Evolutionary conservation across 2,888 invertebrate genomes (phyloP), one percentile per base, ranked within the genome.

Genomic region (Temnothorax rugatulus): DNA sequence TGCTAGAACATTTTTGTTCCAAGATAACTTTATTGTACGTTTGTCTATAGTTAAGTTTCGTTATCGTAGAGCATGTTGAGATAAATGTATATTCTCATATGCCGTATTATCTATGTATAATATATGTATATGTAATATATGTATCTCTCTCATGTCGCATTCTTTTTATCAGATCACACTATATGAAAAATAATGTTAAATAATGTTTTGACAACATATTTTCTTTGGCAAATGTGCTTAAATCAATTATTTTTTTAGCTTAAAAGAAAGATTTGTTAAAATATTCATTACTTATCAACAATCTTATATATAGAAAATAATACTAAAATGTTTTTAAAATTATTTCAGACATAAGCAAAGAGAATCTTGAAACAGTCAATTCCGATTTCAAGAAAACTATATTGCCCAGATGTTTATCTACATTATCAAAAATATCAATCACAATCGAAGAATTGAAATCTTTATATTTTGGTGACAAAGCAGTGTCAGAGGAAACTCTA

Each of bases 381-480:
- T 38, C 21, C 0, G 52, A 90, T 18, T 89, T 92, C 34, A 83
- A 84, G 4, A n/a, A n/a, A 0, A 1, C 76, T 7, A 3, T 91
- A 5, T 54, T 85, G 2, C 75, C 81, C 3, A 47, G 41, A 1
- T 4, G 59, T 4, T 8, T 66, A 29, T 9, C 4, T 0, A 15
- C 3, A 1, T 1, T 88, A 21, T 73, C 81, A 8, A 34, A 68
- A 1, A 69, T 84, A 2, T 73, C 52, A 11, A 47, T 93, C 13
- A 86, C 91, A 2, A 1, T 66, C 0, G 15, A 44, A 1, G 89
- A 92, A 18, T 50, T 94, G 0, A 91, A 83, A 52, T 77, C 54
- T 34, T 73, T 90, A 0, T 94, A 94, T 69, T 93, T 92, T 44
- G 92, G 89, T 1, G 71, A 91, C 1, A 84, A 89, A 41, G 57